These are phyloP conservation scores for Stegostoma tigrinum DNA, from an alignment of 2,113 vertebrate genomes.

Conservation along the genomic window DNA sequence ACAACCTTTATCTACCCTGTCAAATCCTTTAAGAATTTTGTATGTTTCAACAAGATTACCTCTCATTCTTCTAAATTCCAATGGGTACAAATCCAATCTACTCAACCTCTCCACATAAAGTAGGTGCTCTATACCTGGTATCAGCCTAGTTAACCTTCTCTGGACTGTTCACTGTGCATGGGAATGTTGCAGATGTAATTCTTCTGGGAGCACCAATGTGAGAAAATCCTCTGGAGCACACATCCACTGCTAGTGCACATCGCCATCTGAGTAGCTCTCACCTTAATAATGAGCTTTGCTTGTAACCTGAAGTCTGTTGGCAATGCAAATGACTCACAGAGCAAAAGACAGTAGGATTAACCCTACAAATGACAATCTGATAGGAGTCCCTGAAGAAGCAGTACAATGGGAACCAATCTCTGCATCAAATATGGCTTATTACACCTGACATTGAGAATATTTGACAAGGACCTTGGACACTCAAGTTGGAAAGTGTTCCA, in stretches of 20 bases:
- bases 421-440: not conserved
- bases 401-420: not conserved
- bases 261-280: not conserved
- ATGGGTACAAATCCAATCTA: no score
- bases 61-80: no score
- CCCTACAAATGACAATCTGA: not conserved
- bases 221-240: not conserved
- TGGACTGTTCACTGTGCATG: not conserved
- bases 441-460: not conserved
- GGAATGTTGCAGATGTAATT: not conserved
- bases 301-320: not conserved
- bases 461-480: not conserved
- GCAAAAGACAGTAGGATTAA: not conserved
- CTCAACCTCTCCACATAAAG: no score
- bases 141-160: no score
- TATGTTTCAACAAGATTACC: no score
- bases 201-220: not conserved
- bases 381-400: not conserved
- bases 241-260: not conserved
- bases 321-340: not conserved
- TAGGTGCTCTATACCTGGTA: no score
- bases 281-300: not conserved
- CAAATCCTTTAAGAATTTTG: no score
- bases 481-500: not conserved
- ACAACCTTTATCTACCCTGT: no score